Evolutionary conservation across 1,140 invertebrate genomes (phyloP).

Genomic region (Papilio polyxenes): DNA sequence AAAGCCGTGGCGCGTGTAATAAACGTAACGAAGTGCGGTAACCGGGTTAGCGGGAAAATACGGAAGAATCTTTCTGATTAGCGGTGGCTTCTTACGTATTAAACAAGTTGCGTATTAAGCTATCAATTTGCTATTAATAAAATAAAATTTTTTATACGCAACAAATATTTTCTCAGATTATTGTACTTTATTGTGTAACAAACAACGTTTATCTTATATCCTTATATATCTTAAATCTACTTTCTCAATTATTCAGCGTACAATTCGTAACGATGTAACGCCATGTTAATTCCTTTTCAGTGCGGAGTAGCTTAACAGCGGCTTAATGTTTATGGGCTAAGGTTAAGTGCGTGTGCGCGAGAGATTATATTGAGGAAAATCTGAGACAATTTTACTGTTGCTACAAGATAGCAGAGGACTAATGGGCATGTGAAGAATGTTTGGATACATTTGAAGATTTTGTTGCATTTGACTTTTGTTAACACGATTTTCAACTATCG

Average conservation of each 20-base stretch:
- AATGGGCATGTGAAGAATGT: background rate
- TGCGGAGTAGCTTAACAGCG: slow-evolving; percentile 31
- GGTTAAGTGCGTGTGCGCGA: background rate
- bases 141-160: background rate
- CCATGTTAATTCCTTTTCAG: slow-evolving; percentile 51
- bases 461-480: background rate
- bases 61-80: slow-evolving; percentile 7
- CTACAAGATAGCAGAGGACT: background rate
- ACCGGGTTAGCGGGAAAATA: slow-evolving; percentile 15
- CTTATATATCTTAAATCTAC: background rate
- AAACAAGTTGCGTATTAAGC: background rate
- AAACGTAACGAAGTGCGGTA: slow-evolving; percentile 20
- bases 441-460: background rate
- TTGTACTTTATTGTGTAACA: background rate
- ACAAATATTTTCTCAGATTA: background rate
- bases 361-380: slow-evolving; percentile 4
- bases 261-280: slow-evolving; percentile 35
- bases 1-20: slow-evolving; percentile 5
- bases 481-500: no score
- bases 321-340: slow-evolving; percentile 26
- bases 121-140: background rate
- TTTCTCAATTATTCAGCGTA: background rate
- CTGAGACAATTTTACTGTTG: background rate
- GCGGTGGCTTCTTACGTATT: background rate
- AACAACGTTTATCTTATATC: background rate